Evolutionary conservation across 2,113 vertebrate species (phyloP).

Genomic region (Microtus richardsoni): DNA sequence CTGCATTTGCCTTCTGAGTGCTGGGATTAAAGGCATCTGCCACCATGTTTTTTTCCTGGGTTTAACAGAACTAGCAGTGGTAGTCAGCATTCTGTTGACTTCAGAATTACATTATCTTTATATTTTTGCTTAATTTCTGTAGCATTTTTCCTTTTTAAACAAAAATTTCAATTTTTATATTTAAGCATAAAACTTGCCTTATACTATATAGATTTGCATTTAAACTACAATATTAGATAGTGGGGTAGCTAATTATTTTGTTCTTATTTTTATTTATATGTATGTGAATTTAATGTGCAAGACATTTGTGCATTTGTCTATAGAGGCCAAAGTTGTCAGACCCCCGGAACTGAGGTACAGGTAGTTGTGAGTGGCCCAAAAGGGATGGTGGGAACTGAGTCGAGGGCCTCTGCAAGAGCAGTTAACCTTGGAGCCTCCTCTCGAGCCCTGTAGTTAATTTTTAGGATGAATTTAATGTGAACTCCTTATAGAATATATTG

Average conservation of each 20-base stretch:
- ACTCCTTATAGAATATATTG: neutral
- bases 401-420: neutral
- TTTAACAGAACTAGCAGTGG: neutral
- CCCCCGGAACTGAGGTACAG: neutral
- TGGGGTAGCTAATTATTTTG: conserved; percentile 11
- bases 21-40: too few relatives aligned
- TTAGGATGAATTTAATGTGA: conserved; percentile 6
- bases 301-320: neutral
- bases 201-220: neutral
- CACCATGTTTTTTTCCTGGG: neutral
- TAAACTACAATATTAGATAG: neutral
- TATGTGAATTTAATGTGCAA: neutral
- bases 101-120: neutral
- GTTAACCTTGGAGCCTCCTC: neutral
- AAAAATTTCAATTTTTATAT: neutral
- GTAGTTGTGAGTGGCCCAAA: neutral
- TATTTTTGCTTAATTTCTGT: conserved; percentile 2
- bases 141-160: neutral
- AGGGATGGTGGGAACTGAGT: neutral
- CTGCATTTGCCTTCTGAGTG: too few relatives aligned
- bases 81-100: neutral
- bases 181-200: neutral
- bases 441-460: neutral
- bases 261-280: neutral
- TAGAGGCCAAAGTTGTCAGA: neutral